phyloP scores from a whole-genome alignment of 2,113 vertebrate species.

The Neogale vison region DNA sequence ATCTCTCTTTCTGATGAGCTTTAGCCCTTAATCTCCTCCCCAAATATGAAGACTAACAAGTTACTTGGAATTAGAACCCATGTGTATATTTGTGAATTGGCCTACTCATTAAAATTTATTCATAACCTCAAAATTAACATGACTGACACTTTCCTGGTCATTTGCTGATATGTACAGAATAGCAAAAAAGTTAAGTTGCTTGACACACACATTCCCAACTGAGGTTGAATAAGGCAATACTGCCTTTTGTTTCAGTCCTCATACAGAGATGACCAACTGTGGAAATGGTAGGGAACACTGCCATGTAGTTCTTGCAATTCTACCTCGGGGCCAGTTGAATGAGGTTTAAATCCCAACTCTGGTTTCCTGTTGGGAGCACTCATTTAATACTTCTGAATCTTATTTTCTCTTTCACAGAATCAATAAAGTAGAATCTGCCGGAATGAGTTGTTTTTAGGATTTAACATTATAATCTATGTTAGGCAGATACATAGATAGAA shows the following conservation, averaged over 20 bases:
- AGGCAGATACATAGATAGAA: background rate
- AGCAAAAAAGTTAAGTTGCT: background rate
- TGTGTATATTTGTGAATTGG: background rate
- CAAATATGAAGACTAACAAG: background rate
- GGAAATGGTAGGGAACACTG: accelerated
- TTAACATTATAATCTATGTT: background rate
- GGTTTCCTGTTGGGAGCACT: background rate
- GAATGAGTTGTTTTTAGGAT: background rate
- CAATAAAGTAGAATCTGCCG: background rate
- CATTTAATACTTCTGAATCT: background rate
- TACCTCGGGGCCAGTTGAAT: background rate
- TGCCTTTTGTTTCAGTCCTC: background rate
- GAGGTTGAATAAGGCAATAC: background rate
- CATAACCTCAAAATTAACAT: background rate
- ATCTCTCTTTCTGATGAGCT: background rate
- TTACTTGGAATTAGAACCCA: background rate
- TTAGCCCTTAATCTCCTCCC: background rate
- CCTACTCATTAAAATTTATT: background rate
- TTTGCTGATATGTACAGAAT: background rate
- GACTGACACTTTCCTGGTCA: background rate
- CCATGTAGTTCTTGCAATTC: too few relatives aligned
- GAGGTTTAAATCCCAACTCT: background rate
- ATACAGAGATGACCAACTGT: background rate
- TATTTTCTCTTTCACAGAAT: background rate
- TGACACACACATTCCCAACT: background rate